Conservation (phyloP, 1,140 invertebrate genomes). For the Bombus difficillimus region DNA sequence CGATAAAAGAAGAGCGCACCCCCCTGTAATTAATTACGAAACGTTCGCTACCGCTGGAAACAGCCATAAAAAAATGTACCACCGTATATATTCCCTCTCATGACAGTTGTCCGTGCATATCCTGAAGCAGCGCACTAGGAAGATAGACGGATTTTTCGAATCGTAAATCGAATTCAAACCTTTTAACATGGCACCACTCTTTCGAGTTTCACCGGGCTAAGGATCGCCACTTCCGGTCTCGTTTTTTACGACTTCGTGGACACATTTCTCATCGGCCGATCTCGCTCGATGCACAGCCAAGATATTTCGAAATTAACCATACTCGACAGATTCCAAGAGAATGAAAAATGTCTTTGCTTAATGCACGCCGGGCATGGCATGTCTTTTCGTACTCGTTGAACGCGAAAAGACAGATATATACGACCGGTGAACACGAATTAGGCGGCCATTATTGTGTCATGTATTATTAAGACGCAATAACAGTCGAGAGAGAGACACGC, state of each 20-base stretch:
- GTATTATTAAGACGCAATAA: not conserved
- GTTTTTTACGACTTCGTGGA: conserved; percentile 11
- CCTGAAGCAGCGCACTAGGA: not conserved
- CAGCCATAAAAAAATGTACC: conserved; percentile 55
- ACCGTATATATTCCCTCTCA: not conserved
- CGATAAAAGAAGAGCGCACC: conserved; percentile 73
- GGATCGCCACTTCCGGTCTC: conserved; percentile 12
- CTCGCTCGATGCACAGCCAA: not conserved
- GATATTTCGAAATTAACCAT: conserved; percentile 4
- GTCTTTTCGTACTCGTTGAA: too few relatives aligned
- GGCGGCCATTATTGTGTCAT: not conserved
- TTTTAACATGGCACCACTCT: conserved; percentile 7
- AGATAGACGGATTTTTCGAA: conserved; percentile 47
- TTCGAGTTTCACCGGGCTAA: not conserved
- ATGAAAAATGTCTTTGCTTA: not conserved
- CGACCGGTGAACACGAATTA: not conserved
- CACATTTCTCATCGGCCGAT: conserved; percentile 31
- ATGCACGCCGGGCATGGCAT: not conserved
- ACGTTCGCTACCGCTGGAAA: conserved; percentile 67
- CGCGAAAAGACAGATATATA: too few relatives aligned
- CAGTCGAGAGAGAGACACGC: not conserved
- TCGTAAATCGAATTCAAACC: conserved; percentile 41
- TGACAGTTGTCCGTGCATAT: not conserved
- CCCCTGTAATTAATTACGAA: conserved; percentile 76
- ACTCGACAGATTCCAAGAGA: not conserved